A percentile compares a stretch with the other conserved stretches of the same genome.
Conservation (phyloP, 2,113 vertebrate genomes). For the Antigone vipio region DNA sequence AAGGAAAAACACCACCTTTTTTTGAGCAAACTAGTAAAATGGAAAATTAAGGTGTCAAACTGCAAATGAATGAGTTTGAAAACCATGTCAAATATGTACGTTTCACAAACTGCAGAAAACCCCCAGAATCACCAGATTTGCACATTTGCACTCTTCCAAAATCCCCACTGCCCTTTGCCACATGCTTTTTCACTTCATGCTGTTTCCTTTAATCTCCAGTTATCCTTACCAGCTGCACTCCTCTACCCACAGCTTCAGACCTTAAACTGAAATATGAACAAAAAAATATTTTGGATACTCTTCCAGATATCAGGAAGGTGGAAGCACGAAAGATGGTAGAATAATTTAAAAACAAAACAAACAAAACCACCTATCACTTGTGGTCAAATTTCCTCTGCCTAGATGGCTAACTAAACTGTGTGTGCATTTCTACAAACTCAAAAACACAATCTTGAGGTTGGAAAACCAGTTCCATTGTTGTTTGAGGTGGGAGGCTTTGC, state of each 20-base stretch:
- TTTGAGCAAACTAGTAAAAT: neutral
- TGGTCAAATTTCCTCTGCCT: neutral
- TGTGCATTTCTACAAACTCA: neutral
- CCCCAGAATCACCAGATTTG: neutral
- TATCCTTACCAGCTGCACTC: neutral
- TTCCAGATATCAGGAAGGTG: neutral
- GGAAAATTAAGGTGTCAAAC: neutral
- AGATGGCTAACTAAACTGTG: neutral
- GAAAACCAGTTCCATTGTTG: neutral
- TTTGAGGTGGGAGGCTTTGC: neutral
- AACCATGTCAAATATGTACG: neutral
- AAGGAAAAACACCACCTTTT: neutral
- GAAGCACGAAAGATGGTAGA: neutral
- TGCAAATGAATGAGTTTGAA: neutral
- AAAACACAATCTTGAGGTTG: accelerated
- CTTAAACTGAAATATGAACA: neutral
- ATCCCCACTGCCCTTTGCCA: neutral
- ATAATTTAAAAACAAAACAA: neutral
- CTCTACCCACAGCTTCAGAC: neutral
- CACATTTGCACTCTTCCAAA: neutral
- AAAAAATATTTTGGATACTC: neutral
- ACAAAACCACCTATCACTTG: neutral
- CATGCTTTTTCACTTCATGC: neutral
- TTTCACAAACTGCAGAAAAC: neutral
- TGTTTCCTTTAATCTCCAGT: neutral